Conservation (phyloP, 2,797 vertebrate species). For the Moxostoma hubbsi region DNA sequence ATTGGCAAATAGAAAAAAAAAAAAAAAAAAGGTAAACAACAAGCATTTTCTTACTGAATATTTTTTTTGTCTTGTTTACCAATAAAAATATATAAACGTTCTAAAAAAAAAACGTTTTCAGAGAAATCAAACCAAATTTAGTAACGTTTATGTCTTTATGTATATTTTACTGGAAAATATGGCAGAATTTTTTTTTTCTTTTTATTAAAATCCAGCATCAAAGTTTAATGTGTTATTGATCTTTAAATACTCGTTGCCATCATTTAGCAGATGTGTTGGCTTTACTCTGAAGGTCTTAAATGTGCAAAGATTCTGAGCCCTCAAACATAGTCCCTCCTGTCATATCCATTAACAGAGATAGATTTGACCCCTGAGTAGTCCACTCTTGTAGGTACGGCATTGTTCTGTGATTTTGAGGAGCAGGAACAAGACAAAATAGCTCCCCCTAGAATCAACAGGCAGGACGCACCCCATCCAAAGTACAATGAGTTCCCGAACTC, state of each 20-base stretch:
- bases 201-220: neutral
- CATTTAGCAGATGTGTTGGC: neutral
- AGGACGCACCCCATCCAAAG: conserved; percentile 83
- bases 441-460: conserved; percentile 78
- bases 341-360: conserved; percentile 68
- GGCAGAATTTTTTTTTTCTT: no score
- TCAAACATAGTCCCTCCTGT: conserved; percentile 79
- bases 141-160: no score
- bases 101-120: no score
- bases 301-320: conserved; percentile 1
- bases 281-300: neutral
- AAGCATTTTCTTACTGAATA: no score
- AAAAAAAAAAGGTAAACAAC: no score
- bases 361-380: conserved; percentile 74
- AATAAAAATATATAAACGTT: no score
- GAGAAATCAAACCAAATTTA: no score
- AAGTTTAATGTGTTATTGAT: neutral
- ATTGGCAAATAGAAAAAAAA: no score
- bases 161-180: no score
- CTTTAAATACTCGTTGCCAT: neutral
- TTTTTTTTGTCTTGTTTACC: no score
- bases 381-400: conserved; percentile 50
- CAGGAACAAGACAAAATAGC: conserved; percentile 81
- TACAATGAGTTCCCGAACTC: conserved; percentile 84
- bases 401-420: conserved; percentile 47